A percentile compares a stretch with the other conserved stretches of the same genome.
These are phyloP conservation scores for Hydroisotoma schaefferi DNA, from an alignment of 2,888 invertebrate genomes.

Conservation along the genomic window DNA sequence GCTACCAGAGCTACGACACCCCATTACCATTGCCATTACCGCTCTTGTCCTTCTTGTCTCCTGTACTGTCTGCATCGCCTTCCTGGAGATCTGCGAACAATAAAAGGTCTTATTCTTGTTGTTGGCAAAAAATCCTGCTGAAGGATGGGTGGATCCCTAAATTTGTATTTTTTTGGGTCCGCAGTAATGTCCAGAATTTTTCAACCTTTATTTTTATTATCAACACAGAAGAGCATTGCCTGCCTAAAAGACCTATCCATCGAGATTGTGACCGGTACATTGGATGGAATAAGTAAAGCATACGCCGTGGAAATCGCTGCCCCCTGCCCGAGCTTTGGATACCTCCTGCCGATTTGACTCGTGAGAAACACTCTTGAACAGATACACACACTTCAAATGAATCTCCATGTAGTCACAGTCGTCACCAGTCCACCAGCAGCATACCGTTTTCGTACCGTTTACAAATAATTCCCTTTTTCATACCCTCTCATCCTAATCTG, in stretches of 20 bases:
- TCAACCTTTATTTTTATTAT: too few relatives aligned
- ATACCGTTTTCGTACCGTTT: conserved; percentile 24
- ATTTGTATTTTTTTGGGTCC: too few relatives aligned
- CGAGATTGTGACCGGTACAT: too few relatives aligned
- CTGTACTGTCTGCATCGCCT: too few relatives aligned
- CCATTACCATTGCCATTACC: too few relatives aligned
- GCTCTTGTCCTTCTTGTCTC: too few relatives aligned
- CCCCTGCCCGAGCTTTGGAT: conserved; percentile 31
- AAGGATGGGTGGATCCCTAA: conserved; percentile 1
- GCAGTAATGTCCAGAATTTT: too few relatives aligned
- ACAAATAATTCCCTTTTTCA: conserved; percentile 34
- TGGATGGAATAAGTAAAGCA: not conserved
- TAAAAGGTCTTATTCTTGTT: conserved; percentile 2
- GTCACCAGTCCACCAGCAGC: conserved; percentile 17
- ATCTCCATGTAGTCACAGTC: conserved; percentile 3
- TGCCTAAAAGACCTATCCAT: too few relatives aligned
- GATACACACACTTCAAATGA: conserved; percentile 17
- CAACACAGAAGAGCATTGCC: too few relatives aligned
- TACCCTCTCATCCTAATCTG: conserved; percentile 11
- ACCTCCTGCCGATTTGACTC: conserved; percentile 44
- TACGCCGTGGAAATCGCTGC: conserved; percentile 32
- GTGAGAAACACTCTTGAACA: conserved; percentile 41
- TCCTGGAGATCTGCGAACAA: too few relatives aligned
- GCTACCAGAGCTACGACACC: too few relatives aligned
- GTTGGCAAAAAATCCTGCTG: not conserved